Percentiles rank a stretch among this genome's conserved stretches.
Evolutionary conservation across 2,797 vertebrate species (phyloP).

Genomic region (Spatula versicolor): DNA sequence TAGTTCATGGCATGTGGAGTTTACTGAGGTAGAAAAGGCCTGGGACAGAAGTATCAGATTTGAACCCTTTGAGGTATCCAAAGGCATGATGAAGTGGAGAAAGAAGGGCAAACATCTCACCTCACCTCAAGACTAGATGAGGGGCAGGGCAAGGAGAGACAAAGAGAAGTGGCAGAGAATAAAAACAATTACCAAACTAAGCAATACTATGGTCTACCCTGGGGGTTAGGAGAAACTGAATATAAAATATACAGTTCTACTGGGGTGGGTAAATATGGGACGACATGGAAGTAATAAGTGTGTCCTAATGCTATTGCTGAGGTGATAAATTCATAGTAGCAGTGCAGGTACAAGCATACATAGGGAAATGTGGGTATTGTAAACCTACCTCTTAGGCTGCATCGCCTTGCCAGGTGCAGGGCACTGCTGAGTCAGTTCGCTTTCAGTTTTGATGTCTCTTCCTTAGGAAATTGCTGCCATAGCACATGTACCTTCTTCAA

Average conservation of each 20-base stretch:
- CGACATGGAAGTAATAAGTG: background rate
- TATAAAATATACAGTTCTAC: background rate
- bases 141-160: background rate
- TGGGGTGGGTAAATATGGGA: background rate
- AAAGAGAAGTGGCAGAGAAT: background rate
- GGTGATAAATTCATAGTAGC: background rate
- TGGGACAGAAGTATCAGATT: background rate
- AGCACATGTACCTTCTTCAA: background rate
- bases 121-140: background rate
- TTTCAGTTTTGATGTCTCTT: background rate
- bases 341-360: background rate
- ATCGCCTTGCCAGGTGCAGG: background rate
- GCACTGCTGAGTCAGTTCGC: background rate
- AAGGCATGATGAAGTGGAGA: background rate
- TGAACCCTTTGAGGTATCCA: background rate
- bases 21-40: background rate
- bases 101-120: background rate
- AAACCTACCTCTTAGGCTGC: background rate
- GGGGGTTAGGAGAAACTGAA: rapidly evolving
- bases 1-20: background rate
- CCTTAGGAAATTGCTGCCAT: background rate
- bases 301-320: background rate
- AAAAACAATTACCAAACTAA: background rate
- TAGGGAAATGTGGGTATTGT: background rate
- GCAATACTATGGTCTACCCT: background rate